phyloP scores from a whole-genome alignment of 2,888 invertebrate genomes.

The Gibbula magus region DNA sequence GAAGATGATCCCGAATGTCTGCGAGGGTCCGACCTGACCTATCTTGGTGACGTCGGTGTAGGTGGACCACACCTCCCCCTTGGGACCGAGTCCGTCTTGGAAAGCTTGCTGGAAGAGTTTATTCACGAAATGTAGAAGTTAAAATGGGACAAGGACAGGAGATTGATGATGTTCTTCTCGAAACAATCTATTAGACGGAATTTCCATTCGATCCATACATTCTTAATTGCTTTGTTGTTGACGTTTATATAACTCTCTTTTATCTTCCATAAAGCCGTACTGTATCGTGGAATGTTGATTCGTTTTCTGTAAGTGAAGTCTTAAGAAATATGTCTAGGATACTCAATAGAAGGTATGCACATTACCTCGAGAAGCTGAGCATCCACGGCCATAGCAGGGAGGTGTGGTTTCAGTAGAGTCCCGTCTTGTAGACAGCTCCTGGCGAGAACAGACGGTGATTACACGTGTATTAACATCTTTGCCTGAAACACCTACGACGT shows the following conservation, averaged over 20 bases:
- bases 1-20: conserved; percentile 29
- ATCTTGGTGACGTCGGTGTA: conserved; percentile 47
- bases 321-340: no score
- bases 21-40: conserved; percentile 1
- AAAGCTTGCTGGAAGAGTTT: conserved; percentile 53
- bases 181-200: no score
- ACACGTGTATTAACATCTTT: no score
- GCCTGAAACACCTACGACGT: no score
- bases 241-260: no score
- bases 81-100: conserved; percentile 47
- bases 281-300: no score
- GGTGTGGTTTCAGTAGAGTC: conserved; percentile 45
- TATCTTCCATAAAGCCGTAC: no score
- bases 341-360: background rate
- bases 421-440: conserved; percentile 53
- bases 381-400: conserved; percentile 49
- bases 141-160: no score
- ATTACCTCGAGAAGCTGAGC: conserved; percentile 50
- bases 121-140: background rate
- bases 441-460: background rate
- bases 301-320: no score
- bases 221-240: no score
- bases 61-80: conserved; percentile 67
- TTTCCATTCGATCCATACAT: no score
- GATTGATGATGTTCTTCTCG: no score